Conservation (phyloP, 2,888 invertebrate species). For the Bursaphelenchus okinawaensis region DNA sequence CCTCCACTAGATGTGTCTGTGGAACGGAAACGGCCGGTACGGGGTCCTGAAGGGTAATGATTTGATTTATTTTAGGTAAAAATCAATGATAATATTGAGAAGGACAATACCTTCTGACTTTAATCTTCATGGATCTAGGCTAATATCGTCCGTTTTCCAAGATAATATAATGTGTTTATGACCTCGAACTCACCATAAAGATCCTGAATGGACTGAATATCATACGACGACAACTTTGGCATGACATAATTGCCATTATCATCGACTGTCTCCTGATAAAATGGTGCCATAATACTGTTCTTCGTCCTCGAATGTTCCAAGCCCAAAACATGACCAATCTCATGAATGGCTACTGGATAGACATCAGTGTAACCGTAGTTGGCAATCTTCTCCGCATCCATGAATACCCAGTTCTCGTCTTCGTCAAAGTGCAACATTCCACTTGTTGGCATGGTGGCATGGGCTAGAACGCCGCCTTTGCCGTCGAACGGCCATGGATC, state of each 20-base stretch:
- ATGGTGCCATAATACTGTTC: constrained; percentile 55
- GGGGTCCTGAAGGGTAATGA: constrained; percentile 10
- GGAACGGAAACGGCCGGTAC: constrained; percentile 1
- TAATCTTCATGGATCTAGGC: constrained; percentile 12
- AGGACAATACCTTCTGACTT: no score
- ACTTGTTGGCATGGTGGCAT: constrained; percentile 55
- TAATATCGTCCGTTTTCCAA: background rate
- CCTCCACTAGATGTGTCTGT: constrained; percentile 10
- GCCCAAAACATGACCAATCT: constrained; percentile 38
- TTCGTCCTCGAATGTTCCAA: constrained; percentile 46
- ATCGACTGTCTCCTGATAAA: constrained; percentile 51
- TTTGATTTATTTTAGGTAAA: no score
- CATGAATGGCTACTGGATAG: constrained; percentile 54
- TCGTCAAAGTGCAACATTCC: constrained; percentile 57
- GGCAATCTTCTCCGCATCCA: constrained; percentile 46
- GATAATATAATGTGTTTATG: background rate
- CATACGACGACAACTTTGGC: constrained; percentile 45
- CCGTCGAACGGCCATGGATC: constrained; percentile 46
- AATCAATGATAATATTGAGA: no score
- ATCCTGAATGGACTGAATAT: constrained; percentile 50
- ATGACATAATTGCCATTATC: constrained; percentile 41
- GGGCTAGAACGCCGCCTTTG: constrained; percentile 53
- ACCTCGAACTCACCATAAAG: constrained; percentile 40
- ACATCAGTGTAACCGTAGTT: constrained; percentile 45
- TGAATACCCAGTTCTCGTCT: constrained; percentile 50